These are phyloP conservation scores for Hippocampus kuda DNA, from an alignment of 2,797 vertebrate species.

Conservation along the genomic window DNA sequence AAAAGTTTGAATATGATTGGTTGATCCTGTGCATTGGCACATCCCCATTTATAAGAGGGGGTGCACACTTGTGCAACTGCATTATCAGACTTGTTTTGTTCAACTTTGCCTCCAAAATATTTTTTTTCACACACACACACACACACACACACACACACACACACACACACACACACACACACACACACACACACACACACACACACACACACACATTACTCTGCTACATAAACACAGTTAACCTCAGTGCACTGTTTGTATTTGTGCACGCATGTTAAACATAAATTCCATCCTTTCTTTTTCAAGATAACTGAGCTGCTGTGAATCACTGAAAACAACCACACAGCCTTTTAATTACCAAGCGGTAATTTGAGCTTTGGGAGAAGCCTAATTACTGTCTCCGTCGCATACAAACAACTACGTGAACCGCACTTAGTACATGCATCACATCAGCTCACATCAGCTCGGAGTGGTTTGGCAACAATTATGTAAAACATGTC, in stretches of 20 bases:
- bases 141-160: no score
- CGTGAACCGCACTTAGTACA: constrained; percentile 13
- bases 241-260: not conserved
- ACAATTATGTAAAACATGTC: not conserved
- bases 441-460: constrained; percentile 19
- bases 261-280: not conserved
- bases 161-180: no score
- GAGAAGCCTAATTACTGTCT: constrained; percentile 50
- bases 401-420: constrained; percentile 27
- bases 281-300: constrained; percentile 10
- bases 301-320: constrained; percentile 9
- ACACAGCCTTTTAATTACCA: constrained; percentile 40
- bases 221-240: constrained; percentile 15
- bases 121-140: not conserved
- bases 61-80: not conserved
- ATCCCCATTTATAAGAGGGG: not conserved
- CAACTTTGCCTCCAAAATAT: not conserved
- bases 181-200: no score
- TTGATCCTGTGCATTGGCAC: no score
- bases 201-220: constrained; percentile 9
- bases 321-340: constrained; percentile 30
- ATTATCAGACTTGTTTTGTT: not conserved
- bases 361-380: constrained; percentile 44
- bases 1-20: no score
- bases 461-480: not conserved